Evolutionary conservation across 2,113 vertebrate species (phyloP).

Genomic region (Poeciliopsis retropinna): DNA sequence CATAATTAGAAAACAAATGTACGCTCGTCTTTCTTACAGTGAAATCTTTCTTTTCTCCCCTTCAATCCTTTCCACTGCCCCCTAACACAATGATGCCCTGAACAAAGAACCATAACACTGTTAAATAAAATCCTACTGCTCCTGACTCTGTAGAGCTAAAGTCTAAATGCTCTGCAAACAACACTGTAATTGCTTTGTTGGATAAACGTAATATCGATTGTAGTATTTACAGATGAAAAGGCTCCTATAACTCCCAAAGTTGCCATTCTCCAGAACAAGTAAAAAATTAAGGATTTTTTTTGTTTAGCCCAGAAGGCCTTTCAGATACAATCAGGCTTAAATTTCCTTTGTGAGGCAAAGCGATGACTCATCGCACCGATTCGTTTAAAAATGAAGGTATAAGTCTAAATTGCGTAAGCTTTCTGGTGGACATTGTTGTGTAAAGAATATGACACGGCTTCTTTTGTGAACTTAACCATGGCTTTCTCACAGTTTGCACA

Average conservation of each 20-base stretch:
- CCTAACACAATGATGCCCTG: neutral
- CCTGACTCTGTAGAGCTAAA: too few relatives aligned
- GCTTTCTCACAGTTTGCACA: neutral
- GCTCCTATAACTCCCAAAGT: neutral
- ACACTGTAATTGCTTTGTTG: neutral
- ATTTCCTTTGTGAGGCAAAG: neutral
- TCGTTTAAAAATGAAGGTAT: neutral
- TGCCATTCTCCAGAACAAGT: neutral
- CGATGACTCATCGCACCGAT: neutral
- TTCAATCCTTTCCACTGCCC: too few relatives aligned
- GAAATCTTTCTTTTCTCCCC: too few relatives aligned
- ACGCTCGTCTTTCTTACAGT: too few relatives aligned
- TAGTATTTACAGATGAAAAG: neutral
- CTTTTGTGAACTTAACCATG: too few relatives aligned
- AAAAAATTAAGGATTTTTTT: neutral
- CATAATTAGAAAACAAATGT: too few relatives aligned
- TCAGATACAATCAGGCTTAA: neutral
- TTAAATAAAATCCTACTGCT: neutral
- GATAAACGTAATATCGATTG: neutral
- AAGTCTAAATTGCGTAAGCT: neutral
- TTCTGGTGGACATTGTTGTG: neutral
- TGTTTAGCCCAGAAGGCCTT: neutral
- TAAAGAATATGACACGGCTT: too few relatives aligned
- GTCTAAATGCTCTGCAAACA: neutral
- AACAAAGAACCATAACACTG: neutral